Conservation (phyloP, 2,888 invertebrate species). For the Ectobius pallidus region DNA sequence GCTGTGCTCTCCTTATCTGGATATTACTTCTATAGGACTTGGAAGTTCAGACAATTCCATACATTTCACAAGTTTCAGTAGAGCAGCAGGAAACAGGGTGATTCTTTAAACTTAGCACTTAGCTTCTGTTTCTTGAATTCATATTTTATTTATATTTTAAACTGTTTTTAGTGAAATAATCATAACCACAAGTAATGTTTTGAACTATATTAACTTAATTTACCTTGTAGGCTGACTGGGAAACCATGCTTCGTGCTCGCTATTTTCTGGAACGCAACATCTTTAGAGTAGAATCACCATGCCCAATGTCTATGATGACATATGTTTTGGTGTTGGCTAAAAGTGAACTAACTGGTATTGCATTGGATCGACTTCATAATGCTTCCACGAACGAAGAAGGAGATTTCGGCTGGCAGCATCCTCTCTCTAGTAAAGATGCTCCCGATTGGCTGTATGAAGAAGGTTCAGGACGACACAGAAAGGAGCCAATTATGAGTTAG, state of each 20-base stretch:
- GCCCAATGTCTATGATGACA: slow-evolving; percentile 65
- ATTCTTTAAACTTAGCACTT: too few species aligned
- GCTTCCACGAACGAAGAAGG: slow-evolving; percentile 70
- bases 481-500: slow-evolving; percentile 55
- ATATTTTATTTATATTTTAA: too few species aligned
- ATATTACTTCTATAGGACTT: too few species aligned
- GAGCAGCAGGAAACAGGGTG: too few species aligned
- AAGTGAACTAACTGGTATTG: slow-evolving; percentile 63
- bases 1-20: too few species aligned
- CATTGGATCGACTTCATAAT: slow-evolving; percentile 63
- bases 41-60: too few species aligned
- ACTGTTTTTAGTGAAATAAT: too few species aligned
- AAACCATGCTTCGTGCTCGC: slow-evolving; percentile 58
- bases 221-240: slow-evolving; percentile 30
- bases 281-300: slow-evolving; percentile 62
- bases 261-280: slow-evolving; percentile 64
- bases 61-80: too few species aligned
- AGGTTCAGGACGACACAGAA: slow-evolving; percentile 60
- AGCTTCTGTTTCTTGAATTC: too few species aligned
- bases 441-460: slow-evolving; percentile 54
- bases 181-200: too few species aligned
- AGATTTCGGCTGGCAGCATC: slow-evolving; percentile 69
- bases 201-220: too few species aligned
- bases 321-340: slow-evolving; percentile 64
- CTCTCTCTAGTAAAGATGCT: slow-evolving; percentile 52